Evolutionary conservation across 2,113 vertebrate genomes (phyloP), one percentile per base, ranked within the genome.

Genomic region (Microtus ochrogaster): DNA sequence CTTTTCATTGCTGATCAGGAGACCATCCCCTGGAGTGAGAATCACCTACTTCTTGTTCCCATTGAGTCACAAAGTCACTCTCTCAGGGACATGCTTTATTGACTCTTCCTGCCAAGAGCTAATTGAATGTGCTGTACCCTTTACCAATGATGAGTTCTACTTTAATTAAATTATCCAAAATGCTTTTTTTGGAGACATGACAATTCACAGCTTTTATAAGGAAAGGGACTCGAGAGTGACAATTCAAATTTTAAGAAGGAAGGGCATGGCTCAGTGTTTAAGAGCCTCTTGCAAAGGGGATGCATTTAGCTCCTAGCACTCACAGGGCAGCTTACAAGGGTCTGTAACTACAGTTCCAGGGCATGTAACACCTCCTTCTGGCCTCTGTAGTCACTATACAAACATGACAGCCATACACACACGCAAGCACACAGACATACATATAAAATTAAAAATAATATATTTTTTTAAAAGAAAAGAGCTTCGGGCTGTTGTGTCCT

Each of bases 91-190:
- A 26, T 63, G 36, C 16, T 90, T 95, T 73, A 41, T 87, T 82
- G 76, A 47, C 41, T 55, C 77, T 9, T 92, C 55, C n/a, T 63
- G 55, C 65, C 90, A 92, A 94, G 44, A 24, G 89, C 55, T 83
- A 90, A 90, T 21, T 78, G 81, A 97, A 90, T 93, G 52, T 78
- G n/a, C 78, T 73, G 30, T 87, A 74, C 61, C 12, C 44, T 30
- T 10, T 13, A 61, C 17, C 86, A 16, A 5, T 36, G 16, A 22
- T 33, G 47, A 47, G 36, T 36, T 66, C 81, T 30, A 92, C 39
- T 68, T 94, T 92, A 55, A 90, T 83, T 65, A 83, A 88, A 68
- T 92, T 92, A 9, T 90, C 44, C 19, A 30, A 36, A 77, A 65
- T 68, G 12, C 65, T 58, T 66, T 93, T 74, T 73, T 95, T 81